Conservation (phyloP, 2,797 vertebrate genomes). For the Aplochiton taeniatus region DNA sequence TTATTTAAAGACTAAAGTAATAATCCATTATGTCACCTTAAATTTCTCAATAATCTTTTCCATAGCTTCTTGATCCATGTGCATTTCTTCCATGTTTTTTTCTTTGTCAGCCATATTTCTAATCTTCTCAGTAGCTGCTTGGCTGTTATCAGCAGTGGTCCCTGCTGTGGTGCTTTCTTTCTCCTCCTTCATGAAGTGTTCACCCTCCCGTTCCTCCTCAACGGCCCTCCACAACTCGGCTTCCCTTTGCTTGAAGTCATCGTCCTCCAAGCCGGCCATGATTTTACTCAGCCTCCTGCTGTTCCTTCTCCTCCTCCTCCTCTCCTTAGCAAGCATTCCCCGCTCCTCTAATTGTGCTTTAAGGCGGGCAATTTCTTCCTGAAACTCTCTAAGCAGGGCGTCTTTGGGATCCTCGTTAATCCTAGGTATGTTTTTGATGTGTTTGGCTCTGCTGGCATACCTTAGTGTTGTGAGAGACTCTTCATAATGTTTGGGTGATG, state of each 20-base stretch:
- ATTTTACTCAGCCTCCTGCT: slow-evolving; percentile 84
- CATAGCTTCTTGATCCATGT: slow-evolving; percentile 89
- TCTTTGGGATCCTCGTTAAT: slow-evolving; percentile 98
- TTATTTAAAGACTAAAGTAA: not conserved
- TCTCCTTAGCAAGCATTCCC: slow-evolving; percentile 89
- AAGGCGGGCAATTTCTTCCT: slow-evolving; percentile 90
- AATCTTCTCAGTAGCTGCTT: slow-evolving; percentile 82
- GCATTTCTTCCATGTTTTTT: slow-evolving; percentile 87
- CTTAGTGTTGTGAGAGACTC: slow-evolving; percentile 93
- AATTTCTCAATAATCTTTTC: slow-evolving; percentile 93
- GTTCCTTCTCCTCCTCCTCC: slow-evolving; percentile 81
- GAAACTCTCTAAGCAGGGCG: slow-evolving; percentile 91
- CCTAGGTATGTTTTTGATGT: slow-evolving; percentile 95
- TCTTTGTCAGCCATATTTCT: slow-evolving; percentile 86
- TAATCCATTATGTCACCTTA: slow-evolving; percentile 77
- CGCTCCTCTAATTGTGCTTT: slow-evolving; percentile 92
- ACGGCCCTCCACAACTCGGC: slow-evolving; percentile 75
- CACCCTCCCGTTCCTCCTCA: slow-evolving; percentile 80
- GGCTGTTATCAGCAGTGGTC: slow-evolving; percentile 80
- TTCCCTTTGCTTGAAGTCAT: slow-evolving; percentile 64
- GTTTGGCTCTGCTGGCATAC: slow-evolving; percentile 95
- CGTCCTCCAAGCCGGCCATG: slow-evolving; percentile 73
- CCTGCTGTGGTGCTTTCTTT: slow-evolving; percentile 77
- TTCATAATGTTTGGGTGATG: slow-evolving; percentile 85
- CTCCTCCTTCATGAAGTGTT: slow-evolving; percentile 81